Evolutionary conservation across 2,797 vertebrate species (phyloP).

Genomic region (Eurystomus glaucurus): DNA sequence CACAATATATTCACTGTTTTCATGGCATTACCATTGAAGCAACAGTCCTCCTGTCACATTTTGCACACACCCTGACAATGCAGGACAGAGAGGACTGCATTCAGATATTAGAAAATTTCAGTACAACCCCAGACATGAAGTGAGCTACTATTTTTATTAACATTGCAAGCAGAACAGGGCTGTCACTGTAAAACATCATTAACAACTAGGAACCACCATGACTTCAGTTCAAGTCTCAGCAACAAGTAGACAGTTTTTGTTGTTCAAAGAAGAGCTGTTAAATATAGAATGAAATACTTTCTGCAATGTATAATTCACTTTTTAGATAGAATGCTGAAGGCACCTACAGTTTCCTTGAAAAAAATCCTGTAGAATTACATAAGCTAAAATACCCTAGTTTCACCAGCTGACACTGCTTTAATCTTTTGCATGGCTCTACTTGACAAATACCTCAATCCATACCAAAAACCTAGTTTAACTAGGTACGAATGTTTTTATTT

Average conservation of each 20-base stretch:
- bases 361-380: background rate
- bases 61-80: background rate
- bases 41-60: background rate
- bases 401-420: constrained; percentile 24
- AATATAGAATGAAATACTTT: constrained; percentile 45
- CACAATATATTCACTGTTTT: background rate
- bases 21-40: background rate
- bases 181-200: constrained; percentile 50
- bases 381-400: constrained; percentile 13
- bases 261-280: constrained; percentile 57
- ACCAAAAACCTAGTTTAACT: constrained; percentile 11
- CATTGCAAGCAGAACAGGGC: background rate
- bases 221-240: constrained; percentile 7
- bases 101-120: background rate
- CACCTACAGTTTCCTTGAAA: constrained; percentile 2
- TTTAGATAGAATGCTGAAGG: constrained; percentile 47
- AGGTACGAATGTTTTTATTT: background rate
- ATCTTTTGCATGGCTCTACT: constrained; percentile 25
- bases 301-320: constrained; percentile 42
- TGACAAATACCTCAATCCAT: constrained; percentile 25
- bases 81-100: background rate
- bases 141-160: constrained; percentile 36
- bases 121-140: background rate
- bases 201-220: background rate
- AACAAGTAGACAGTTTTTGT: background rate